Evolutionary conservation across 2,888 invertebrate species (phyloP).

Genomic region (Rotaria macrura): DNA sequence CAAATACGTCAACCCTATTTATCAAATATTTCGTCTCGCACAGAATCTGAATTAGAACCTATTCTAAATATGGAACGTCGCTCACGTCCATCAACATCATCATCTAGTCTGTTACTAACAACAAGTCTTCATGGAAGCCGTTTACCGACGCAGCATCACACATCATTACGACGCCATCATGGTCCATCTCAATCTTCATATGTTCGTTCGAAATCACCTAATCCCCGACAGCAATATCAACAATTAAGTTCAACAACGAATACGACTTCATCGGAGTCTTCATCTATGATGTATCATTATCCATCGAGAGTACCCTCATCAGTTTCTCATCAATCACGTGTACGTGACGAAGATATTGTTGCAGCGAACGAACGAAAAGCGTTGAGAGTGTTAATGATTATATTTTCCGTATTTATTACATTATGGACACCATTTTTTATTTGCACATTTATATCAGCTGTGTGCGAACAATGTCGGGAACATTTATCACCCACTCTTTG

Average conservation of each 20-base stretch:
- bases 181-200: neutral
- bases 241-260: neutral
- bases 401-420: slow-evolving; percentile 47
- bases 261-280: neutral
- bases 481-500: slow-evolving; percentile 40
- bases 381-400: slow-evolving; percentile 48
- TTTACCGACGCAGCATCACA: neutral
- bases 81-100: neutral
- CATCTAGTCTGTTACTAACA: neutral
- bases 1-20: neutral
- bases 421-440: slow-evolving; percentile 49
- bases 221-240: neutral
- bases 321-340: neutral
- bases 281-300: neutral
- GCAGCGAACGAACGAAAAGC: slow-evolving; percentile 45
- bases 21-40: neutral
- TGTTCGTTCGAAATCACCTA: neutral
- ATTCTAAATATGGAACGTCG: neutral
- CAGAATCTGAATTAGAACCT: neutral
- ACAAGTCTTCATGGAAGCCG: neutral
- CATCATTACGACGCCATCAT: neutral
- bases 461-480: slow-evolving; percentile 40
- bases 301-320: neutral
- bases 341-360: neutral
- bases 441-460: slow-evolving; percentile 43